These are phyloP conservation scores for Phoxinus phoxinus DNA, from an alignment of 2,113 vertebrate species.

Conservation along the genomic window DNA sequence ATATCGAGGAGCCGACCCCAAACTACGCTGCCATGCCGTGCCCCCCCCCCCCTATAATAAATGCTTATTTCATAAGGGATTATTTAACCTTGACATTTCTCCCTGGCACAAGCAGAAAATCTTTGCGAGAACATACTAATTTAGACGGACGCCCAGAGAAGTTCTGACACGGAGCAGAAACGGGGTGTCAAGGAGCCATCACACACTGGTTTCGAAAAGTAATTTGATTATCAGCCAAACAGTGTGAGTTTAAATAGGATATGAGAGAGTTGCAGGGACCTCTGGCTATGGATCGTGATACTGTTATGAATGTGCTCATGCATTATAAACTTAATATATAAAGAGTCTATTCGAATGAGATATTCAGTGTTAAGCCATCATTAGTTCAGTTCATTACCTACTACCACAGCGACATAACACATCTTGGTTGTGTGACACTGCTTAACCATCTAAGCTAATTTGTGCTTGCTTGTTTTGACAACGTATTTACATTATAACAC, in stretches of 20 bases:
- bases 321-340: not conserved
- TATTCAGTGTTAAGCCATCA: not conserved
- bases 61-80: slow-evolving; percentile 30
- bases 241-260: slow-evolving; percentile 7
- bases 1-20: not conserved
- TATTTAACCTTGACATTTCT: slow-evolving; percentile 67
- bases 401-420: not conserved
- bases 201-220: slow-evolving; percentile 32
- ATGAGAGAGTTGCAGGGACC: slow-evolving; percentile 4
- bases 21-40: not conserved
- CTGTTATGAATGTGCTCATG: not conserved
- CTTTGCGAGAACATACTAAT: slow-evolving; percentile 39
- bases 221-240: slow-evolving; percentile 40
- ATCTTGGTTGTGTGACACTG: not conserved
- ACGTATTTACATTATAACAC: not conserved
- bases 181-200: slow-evolving; percentile 52
- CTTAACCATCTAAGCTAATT: not conserved
- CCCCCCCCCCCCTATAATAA: slow-evolving; percentile 12
- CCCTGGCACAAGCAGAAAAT: slow-evolving; percentile 10
- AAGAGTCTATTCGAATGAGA: not conserved
- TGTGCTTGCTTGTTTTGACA: not conserved
- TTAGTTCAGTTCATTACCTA: not conserved
- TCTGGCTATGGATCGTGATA: slow-evolving; percentile 38
- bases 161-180: slow-evolving; percentile 41
- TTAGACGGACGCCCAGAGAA: slow-evolving; percentile 35